Conservation (phyloP, 2,797 vertebrate genomes). For the Micropoecilia bifurca region DNA sequence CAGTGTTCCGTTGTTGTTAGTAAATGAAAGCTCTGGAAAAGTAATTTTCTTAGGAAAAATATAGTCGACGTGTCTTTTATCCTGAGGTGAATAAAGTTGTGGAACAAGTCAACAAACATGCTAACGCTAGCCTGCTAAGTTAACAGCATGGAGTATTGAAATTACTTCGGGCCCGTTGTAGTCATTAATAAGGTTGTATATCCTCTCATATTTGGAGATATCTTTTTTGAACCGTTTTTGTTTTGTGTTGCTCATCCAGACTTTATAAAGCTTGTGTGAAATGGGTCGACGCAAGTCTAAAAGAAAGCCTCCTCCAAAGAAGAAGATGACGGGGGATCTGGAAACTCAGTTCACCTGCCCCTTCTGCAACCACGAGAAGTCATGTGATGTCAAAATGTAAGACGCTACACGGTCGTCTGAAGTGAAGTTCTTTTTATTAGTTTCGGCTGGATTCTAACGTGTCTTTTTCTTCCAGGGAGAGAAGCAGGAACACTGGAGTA, state of each 20-base stretch:
- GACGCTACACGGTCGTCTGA: neutral
- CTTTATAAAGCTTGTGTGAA: slow-evolving; percentile 1
- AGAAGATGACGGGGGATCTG: slow-evolving; percentile 92
- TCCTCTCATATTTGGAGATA: neutral
- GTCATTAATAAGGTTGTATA: neutral
- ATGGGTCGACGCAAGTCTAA: slow-evolving; percentile 96
- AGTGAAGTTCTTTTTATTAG: neutral
- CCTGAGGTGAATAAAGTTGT: neutral
- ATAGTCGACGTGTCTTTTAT: neutral
- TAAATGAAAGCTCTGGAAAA: neutral
- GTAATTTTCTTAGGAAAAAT: too few relatives aligned
- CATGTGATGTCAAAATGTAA: slow-evolving; percentile 96
- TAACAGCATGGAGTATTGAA: neutral
- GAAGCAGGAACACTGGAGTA: slow-evolving; percentile 91
- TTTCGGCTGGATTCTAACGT: neutral
- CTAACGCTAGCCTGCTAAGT: slow-evolving; percentile 63
- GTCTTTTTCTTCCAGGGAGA: slow-evolving; percentile 81
- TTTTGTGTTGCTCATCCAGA: slow-evolving; percentile 14
- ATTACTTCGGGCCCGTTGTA: neutral
- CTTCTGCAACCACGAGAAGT: slow-evolving; percentile 96
- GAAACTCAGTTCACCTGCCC: slow-evolving; percentile 95
- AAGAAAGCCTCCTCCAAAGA: slow-evolving; percentile 92
- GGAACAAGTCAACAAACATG: slow-evolving; percentile 47
- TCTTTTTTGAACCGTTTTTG: neutral
- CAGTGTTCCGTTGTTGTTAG: accelerated